Conservation (phyloP, 2,888 invertebrate genomes). For the Thyatira batis region DNA sequence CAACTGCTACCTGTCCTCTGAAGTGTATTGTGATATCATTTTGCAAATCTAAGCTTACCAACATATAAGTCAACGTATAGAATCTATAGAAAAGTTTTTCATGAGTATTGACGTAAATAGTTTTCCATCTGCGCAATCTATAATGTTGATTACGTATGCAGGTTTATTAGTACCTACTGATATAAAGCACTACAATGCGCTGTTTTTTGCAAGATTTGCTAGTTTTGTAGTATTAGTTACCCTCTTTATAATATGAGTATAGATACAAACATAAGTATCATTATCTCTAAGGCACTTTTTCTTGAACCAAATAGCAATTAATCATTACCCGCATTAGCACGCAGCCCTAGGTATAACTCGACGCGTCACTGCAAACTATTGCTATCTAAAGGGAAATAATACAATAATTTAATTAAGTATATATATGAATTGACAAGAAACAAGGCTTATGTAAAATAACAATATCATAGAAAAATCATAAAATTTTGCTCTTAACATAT, state of each 20-base stretch:
- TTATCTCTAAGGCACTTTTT: too few species aligned
- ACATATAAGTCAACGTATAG: not conserved
- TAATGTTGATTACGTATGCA: conserved; percentile 26
- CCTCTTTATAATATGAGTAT: too few species aligned
- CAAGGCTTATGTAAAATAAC: not conserved
- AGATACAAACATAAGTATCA: too few species aligned
- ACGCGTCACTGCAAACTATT: conserved; percentile 51
- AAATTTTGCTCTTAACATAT: conserved; percentile 21
- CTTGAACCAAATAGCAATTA: conserved; percentile 2
- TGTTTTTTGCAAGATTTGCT: too few species aligned
- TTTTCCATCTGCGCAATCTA: conserved; percentile 33
- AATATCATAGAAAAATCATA: conserved; percentile 30
- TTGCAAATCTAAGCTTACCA: not conserved
- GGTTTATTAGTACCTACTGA: conserved; percentile 4
- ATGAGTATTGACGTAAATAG: conserved; percentile 34
- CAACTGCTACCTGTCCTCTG: not conserved
- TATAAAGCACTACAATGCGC: too few species aligned
- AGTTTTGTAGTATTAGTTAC: too few species aligned
- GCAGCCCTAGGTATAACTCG: conserved; percentile 41
- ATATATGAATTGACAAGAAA: not conserved
- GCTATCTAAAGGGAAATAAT: conserved; percentile 45
- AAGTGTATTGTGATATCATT: not conserved
- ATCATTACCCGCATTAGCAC: conserved; percentile 32
- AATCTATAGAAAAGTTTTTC: not conserved
- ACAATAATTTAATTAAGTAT: conserved; percentile 57